Conservation (phyloP, 2,113 vertebrate genomes). For the Lamprologus sp. region DNA sequence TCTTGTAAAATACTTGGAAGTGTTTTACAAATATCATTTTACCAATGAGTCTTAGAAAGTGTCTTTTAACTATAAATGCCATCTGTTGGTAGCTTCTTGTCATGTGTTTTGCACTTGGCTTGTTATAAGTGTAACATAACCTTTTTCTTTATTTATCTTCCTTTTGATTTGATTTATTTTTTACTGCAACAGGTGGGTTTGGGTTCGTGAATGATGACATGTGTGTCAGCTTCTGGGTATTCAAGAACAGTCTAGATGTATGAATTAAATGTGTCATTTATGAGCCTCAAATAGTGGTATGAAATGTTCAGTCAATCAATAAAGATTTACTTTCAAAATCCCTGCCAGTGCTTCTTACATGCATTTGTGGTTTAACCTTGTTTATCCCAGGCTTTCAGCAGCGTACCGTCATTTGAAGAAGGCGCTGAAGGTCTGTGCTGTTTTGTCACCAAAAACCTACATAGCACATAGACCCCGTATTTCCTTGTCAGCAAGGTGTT, state of each 20-base stretch:
- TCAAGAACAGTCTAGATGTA: neutral
- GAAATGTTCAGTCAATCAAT: neutral
- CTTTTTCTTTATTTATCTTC: neutral
- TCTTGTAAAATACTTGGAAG: neutral
- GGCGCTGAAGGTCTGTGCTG: neutral
- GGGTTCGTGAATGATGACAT: neutral
- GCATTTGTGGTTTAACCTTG: constrained; percentile 4
- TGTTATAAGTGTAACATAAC: neutral
- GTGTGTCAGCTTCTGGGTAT: neutral
- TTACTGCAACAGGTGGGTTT: neutral
- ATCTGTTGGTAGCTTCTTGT: neutral
- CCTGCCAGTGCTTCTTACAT: neutral
- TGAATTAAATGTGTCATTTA: neutral
- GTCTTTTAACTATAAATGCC: neutral
- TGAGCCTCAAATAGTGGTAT: neutral
- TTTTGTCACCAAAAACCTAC: constrained; percentile 4
- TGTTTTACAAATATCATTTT: rapidly evolving
- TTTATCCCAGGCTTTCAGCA: neutral
- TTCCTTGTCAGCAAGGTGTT: neutral
- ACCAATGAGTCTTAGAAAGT: rapidly evolving
- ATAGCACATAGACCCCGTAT: neutral
- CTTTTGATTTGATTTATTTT: neutral
- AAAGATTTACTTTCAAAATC: neutral
- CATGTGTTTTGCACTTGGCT: neutral
- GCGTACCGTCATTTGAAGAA: neutral